Evolutionary conservation across 2,888 invertebrate species (phyloP).

Genomic region (Cephalotes varians): DNA sequence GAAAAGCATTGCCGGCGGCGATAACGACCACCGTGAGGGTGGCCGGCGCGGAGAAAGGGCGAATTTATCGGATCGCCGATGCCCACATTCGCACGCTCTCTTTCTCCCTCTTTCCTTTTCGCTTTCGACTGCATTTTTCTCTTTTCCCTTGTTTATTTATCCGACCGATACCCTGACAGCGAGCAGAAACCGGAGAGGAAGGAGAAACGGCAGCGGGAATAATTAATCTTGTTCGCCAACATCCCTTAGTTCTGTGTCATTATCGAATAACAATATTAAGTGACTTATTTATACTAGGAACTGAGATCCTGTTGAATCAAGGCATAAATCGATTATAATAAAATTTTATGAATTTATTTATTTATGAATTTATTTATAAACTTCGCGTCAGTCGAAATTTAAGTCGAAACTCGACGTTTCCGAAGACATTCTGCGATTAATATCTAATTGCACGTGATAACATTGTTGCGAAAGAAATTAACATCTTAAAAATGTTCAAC

Average conservation of each 20-base stretch:
- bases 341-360: neutral
- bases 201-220: neutral
- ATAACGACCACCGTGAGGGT: conserved; percentile 71
- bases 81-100: conserved; percentile 58
- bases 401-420: neutral
- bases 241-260: neutral
- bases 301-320: neutral
- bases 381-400: neutral
- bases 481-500: too few species aligned
- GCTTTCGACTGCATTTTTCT: conserved; percentile 33
- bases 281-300: neutral
- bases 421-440: neutral
- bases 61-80: conserved; percentile 77
- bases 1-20: conserved; percentile 76
- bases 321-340: neutral
- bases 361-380: too few species aligned
- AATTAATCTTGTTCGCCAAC: conserved; percentile 42
- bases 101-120: conserved; percentile 1
- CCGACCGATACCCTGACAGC: conserved; percentile 26
- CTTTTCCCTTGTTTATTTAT: conserved; percentile 50
- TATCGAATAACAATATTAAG: neutral
- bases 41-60: conserved; percentile 73
- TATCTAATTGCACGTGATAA: neutral
- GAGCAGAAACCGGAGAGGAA: conserved; percentile 4
- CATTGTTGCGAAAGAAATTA: too few species aligned